Percentiles rank a stretch among this genome's conserved stretches.
Evolutionary conservation across 2,888 invertebrate genomes (phyloP).

Genomic region (Aspidiotus rigidus): DNA sequence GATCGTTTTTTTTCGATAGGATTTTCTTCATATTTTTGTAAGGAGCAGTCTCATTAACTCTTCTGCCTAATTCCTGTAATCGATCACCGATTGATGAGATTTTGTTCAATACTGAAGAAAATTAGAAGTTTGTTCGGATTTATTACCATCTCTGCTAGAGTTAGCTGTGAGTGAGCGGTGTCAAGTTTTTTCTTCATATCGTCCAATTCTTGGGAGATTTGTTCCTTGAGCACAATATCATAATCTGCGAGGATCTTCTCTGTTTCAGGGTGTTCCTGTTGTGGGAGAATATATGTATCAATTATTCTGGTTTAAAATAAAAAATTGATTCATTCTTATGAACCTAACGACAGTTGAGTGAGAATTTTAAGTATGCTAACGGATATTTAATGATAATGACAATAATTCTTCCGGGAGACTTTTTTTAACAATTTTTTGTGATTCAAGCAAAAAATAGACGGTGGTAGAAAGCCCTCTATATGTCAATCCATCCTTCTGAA

Average conservation of each 20-base stretch:
- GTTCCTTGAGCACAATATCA: conserved; percentile 38
- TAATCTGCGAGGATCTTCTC: conserved; percentile 38
- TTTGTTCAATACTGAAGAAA: conserved; percentile 10
- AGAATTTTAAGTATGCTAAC: no score
- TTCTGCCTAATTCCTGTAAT: conserved; percentile 48
- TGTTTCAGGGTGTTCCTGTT: conserved; percentile 22
- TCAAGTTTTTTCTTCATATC: conserved; percentile 41
- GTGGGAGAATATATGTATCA: not conserved
- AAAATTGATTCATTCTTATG: not conserved
- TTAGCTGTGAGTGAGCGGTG: conserved; percentile 46
- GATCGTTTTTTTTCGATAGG: conserved; percentile 50
- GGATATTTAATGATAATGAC: not conserved
- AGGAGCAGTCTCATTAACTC: conserved; percentile 50
- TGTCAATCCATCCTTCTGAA: no score
- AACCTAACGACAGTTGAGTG: no score
- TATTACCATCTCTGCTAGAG: conserved; percentile 46
- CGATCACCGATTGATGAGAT: not conserved
- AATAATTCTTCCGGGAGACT: not conserved
- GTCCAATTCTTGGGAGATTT: conserved; percentile 38
- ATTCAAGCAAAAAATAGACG: no score
- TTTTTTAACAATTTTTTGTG: not conserved
- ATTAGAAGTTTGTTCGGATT: conserved; percentile 22
- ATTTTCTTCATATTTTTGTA: conserved; percentile 51
- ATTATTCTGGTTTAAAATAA: not conserved
- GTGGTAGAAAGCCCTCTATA: no score